These are phyloP conservation scores for Procavia capensis DNA, from an alignment of 2,113 vertebrate species.

Conservation along the genomic window DNA sequence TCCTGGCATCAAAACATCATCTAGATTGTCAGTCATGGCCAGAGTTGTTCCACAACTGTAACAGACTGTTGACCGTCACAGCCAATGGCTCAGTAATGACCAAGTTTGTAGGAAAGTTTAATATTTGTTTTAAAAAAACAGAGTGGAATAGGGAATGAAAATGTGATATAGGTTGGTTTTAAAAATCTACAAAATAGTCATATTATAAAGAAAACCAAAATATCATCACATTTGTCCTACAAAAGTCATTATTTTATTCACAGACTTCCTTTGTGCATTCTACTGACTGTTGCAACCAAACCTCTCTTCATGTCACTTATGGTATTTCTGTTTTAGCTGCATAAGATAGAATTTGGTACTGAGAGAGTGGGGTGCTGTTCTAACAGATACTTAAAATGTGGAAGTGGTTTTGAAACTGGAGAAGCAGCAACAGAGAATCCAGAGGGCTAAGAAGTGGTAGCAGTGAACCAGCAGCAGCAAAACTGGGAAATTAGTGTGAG, in stretches of 20 bases:
- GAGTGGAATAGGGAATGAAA: neutral
- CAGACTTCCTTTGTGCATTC: neutral
- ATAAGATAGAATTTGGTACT: too few species aligned
- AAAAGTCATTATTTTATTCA: conserved; percentile 31
- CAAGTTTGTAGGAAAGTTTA: neutral
- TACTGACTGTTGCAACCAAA: neutral
- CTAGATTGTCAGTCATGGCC: neutral
- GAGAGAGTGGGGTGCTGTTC: too few species aligned
- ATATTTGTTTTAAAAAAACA: neutral
- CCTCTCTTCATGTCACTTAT: neutral
- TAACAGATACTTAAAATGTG: too few species aligned
- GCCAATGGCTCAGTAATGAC: neutral
- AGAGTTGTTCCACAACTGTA: neutral
- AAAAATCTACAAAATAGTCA: neutral
- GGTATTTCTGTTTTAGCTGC: too few species aligned
- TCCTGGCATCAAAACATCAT: neutral
- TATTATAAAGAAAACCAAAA: neutral
- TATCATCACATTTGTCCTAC: neutral
- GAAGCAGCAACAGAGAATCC: too few species aligned
- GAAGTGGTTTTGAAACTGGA: too few species aligned
- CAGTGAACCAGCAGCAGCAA: too few species aligned
- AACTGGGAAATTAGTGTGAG: too few species aligned
- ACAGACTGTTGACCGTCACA: conserved; percentile 11
- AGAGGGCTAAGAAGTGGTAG: neutral
- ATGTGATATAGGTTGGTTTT: neutral